Base-by-base conservation (phyloP, 2,888 invertebrate species). In the Rhodophaea formosa region DNA sequence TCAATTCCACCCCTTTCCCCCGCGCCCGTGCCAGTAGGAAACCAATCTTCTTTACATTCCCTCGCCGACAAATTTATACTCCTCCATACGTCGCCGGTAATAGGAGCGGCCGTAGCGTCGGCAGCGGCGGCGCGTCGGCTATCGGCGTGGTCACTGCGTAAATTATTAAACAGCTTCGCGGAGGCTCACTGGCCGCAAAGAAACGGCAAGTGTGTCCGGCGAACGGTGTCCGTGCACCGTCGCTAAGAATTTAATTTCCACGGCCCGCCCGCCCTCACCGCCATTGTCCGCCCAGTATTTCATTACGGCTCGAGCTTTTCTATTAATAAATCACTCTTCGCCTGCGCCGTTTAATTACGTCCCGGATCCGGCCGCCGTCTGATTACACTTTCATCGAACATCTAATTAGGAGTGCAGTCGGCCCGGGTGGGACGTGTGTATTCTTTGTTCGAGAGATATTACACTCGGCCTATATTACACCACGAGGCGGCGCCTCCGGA, bases 261-360 rank as follows among this genome's bases (percentile, higher is more conserved):
- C 81, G 73, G 77, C 70, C 79, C 83, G 79, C 80, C 87, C 83
- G 82, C 87, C 86, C 85, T 79, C 79, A 69, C 80, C 86, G 79
- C 88, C 82, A 90, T 90, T 90, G 91, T 90, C 86, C 88, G 87
- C 86, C 87, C 86, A 89, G 89, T 90, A 90, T 91, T 91, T 90
- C 90, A 90, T 91, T 90, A 90, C 86, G 80, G 88, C 86, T 84
- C 81, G 80, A 88, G 90, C 89, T 91, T 89, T 90, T 90, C 91
- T 91, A 91, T 90, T 91, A 91, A 91, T 91, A 91, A 91, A 91
- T 91, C 91, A 91, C 89, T 90, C 87, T 89, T 91, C 89, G 90
- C 88, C 82, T 80, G 83, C 82, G 80, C 84, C 87, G 84, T 90
- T 91, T 91, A 91, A 91, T 91, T 91, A 90, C 91, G 86, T 81